Percentiles rank a stretch among this genome's conserved stretches.
Conservation (phyloP, 2,113 vertebrate genomes). For the Pseudolaguvia tuberculata region DNA sequence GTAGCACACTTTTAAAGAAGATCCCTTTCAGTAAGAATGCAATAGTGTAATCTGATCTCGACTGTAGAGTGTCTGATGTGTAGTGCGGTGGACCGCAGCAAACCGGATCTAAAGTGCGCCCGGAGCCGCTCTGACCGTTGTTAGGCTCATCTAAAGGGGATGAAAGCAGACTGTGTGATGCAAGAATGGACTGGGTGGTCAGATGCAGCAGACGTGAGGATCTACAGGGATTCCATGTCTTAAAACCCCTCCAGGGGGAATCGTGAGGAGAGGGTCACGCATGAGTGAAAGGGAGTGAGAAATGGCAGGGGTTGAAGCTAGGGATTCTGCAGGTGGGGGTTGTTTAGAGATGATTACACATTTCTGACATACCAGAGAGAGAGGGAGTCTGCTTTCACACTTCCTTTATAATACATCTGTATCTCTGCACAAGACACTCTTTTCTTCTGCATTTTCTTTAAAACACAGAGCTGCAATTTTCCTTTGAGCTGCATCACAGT, state of each 20-base stretch:
- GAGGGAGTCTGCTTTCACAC: slow-evolving; percentile 41
- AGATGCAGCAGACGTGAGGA: slow-evolving; percentile 20
- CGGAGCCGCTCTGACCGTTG: not conserved
- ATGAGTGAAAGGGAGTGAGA: slow-evolving; percentile 28
- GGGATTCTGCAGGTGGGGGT: not conserved
- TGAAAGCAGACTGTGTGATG: slow-evolving; percentile 37
- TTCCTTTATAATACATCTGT: slow-evolving; percentile 2
- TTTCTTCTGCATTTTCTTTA: not conserved
- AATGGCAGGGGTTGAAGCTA: slow-evolving; percentile 16
- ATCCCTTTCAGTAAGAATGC: slow-evolving; percentile 23
- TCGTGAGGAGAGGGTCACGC: slow-evolving; percentile 17
- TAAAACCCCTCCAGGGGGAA: slow-evolving; percentile 19
- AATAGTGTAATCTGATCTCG: slow-evolving; percentile 41
- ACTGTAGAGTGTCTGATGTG: slow-evolving; percentile 23
- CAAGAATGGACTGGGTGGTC: slow-evolving; percentile 40
- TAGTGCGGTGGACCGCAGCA: slow-evolving; percentile 12
- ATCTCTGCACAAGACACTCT: slow-evolving; percentile 10
- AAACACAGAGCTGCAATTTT: slow-evolving; percentile 1
- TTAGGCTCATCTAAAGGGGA: slow-evolving; percentile 39
- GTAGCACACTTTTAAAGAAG: not conserved
- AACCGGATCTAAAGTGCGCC: slow-evolving; percentile 28
- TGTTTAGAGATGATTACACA: slow-evolving; percentile 24
- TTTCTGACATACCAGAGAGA: slow-evolving; percentile 46
- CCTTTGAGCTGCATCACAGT: not conserved
- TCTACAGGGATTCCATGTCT: slow-evolving; percentile 27